A percentile compares a stretch with the other conserved stretches of the same genome.
phyloP scores from a whole-genome alignment of 1,140 invertebrate species.

The Laodelphax striatellus region DNA sequence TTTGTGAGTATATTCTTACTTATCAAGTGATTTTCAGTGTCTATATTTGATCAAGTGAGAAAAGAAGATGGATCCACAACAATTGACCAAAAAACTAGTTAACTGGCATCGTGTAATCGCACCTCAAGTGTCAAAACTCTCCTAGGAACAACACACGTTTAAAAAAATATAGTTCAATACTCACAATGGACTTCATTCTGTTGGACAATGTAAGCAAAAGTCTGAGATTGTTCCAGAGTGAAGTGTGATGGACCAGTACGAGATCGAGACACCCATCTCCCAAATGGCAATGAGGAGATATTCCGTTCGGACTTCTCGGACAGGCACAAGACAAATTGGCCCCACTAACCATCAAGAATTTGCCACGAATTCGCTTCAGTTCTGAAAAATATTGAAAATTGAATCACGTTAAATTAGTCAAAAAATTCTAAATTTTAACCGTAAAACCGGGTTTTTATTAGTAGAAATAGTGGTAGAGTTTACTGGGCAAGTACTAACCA shows the following conservation, averaged over 20 bases:
- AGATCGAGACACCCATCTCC: constrained; percentile 73
- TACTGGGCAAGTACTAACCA: too few species aligned
- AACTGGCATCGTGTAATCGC: too few species aligned
- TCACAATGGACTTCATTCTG: constrained; percentile 44
- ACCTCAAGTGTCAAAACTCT: too few species aligned
- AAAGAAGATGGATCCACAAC: too few species aligned
- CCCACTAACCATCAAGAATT: constrained; percentile 67
- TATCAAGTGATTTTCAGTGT: too few species aligned
- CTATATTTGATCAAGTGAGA: too few species aligned
- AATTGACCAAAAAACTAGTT: too few species aligned
- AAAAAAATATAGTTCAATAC: constrained; percentile 18
- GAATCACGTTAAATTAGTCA: not conserved
- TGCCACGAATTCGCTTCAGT: constrained; percentile 53
- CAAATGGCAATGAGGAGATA: constrained; percentile 66
- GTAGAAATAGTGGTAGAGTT: too few species aligned
- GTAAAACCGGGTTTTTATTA: too few species aligned
- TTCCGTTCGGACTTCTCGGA: constrained; percentile 56
- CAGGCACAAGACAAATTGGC: constrained; percentile 73
- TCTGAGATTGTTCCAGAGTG: constrained; percentile 57
- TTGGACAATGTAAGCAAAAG: constrained; percentile 50
- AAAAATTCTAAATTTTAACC: too few species aligned
- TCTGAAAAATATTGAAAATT: constrained; percentile 23
- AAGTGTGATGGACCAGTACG: constrained; percentile 62
- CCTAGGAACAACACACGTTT: not conserved
- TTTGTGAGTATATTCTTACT: too few species aligned